Evolutionary conservation across 2,797 vertebrate genomes (phyloP), one percentile per base, ranked within the genome.

Genomic region (Phaenicophaeus curvirostris): DNA sequence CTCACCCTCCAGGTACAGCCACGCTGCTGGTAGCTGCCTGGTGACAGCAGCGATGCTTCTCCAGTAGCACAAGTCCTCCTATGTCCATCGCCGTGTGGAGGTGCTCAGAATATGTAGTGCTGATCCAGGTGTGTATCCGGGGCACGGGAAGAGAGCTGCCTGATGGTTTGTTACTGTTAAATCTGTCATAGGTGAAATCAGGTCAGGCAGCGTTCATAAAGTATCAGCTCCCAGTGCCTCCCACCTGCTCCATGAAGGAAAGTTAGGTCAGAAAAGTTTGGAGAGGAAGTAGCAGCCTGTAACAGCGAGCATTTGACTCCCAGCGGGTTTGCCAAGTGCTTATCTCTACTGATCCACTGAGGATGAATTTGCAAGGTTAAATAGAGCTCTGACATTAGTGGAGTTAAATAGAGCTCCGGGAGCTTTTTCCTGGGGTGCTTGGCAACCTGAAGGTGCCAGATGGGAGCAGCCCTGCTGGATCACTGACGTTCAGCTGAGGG

Each of bases 281-380:
- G 42, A 21, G 42, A 57, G 68, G 85, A 58, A 42, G 57, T 6
- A 62, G 28, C 54, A 78, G 80, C 55, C 61, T 91, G 67, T 76
- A 48, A 35, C 30, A 12, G 48, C 31, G 51, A 90, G 44, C 1
- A 0, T 41, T 44, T 35, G 57, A 11, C 30, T 59, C 71, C 28
- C 75, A 41, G 89, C 57, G 50, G 83, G 83, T 33, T 54, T 9
- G 41, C 25, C 42, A 14, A 17, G 77, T 51, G 9, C 89, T 93
- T 93, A 71, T 82, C 76, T 80, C 76, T 15, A 69, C 51, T 96
- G 90, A 95, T 86, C 91, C 89, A 11, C 83, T 55, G 50, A 17
- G 35, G 85, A 62, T 93, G 76, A 66, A 17, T 86, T 90, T 91
- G 63, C 55, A 59, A 86, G 73, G 78, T 85, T 92, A 91, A 93